These are phyloP conservation scores for Chymomyza amoena DNA, from an alignment of 2,888 invertebrate genomes.

Conservation along the genomic window DNA sequence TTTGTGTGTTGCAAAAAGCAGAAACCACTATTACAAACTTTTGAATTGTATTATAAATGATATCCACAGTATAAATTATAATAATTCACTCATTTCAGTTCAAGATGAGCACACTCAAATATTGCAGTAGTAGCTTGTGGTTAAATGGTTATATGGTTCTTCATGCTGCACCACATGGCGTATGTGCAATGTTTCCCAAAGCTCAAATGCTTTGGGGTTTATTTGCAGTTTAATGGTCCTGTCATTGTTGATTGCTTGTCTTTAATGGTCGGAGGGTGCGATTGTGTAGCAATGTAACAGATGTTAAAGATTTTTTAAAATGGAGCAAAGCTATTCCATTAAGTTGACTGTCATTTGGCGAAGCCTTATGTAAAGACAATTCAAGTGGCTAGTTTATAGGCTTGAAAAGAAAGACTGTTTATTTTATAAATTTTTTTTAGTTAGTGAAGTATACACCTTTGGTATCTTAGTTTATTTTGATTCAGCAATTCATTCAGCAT, in stretches of 20 bases:
- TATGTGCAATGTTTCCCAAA: neutral
- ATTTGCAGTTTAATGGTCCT: neutral
- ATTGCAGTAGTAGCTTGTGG: neutral
- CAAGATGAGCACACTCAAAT: neutral
- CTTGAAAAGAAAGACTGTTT: constrained; percentile 19
- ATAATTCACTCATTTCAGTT: constrained; percentile 23
- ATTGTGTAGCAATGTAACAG: constrained; percentile 46
- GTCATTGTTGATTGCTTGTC: neutral
- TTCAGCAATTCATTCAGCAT: no score
- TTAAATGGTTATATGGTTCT: neutral
- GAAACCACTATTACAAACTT: neutral
- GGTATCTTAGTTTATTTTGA: no score
- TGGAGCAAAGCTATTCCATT: constrained; percentile 11
- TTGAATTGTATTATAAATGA: constrained; percentile 19
- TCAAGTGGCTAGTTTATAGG: constrained; percentile 31
- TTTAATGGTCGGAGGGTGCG: neutral
- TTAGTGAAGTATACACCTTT: no score
- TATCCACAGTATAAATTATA: constrained; percentile 49
- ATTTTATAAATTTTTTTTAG: constrained; percentile 16
- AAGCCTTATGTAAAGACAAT: constrained; percentile 32
- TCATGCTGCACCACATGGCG: neutral
- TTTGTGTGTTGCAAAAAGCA: constrained; percentile 22
- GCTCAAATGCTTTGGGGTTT: neutral
- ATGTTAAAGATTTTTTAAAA: constrained; percentile 40
- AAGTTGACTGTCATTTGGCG: constrained; percentile 43